Base-by-base conservation (phyloP, 2,797 vertebrate species). In the Brotula barbata region DNA sequence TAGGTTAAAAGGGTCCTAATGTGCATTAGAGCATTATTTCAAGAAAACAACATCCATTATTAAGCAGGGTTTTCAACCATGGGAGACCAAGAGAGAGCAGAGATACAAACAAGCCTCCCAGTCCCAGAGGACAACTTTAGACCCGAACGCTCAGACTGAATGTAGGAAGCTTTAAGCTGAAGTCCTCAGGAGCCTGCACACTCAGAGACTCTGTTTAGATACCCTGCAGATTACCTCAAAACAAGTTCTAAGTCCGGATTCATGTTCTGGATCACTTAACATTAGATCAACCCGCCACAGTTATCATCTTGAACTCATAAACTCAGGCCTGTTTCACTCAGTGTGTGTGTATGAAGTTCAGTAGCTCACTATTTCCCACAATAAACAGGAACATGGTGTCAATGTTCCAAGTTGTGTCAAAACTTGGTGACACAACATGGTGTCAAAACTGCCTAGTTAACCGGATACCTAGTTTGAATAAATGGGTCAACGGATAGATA, bases 11-110 rank as follows among this genome's bases (percentile, higher is more conserved):
- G 86, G 82, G 40, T 82, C 54, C 72, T 88, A 80, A 81, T 86
- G 87, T 81, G 69, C 81, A 85, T 85, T 83, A 84, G 39, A 72
- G 72, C 75, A 59, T 74, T 75, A 51, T 81, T 83, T 84, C 77
- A 87, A 77, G 73, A 84, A 85, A 87, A 84, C 85, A 87, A 40
- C 83, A 90, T 90, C 70, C 64, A 90, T 90, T 87, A 90, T 90
- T 90, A 80, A 90, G 71, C 78, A 83, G 82, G 39, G 61, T 67
- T 68, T 71, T 76, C 75, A 73, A 67, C 75, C 46, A 70, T 53
- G 58, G 56, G 52, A 63, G 72, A 62, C 52, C 1, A 71, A 36
- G 11, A 19, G 41, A 9, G n/a, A 17, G 67, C 53, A 36, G 68
- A 40, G 58, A 65, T 62, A 57, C 76, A 57, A 69, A 75, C 71